phyloP scores from a whole-genome alignment of 2,113 vertebrate species.

The Pteruthius melanotis region DNA sequence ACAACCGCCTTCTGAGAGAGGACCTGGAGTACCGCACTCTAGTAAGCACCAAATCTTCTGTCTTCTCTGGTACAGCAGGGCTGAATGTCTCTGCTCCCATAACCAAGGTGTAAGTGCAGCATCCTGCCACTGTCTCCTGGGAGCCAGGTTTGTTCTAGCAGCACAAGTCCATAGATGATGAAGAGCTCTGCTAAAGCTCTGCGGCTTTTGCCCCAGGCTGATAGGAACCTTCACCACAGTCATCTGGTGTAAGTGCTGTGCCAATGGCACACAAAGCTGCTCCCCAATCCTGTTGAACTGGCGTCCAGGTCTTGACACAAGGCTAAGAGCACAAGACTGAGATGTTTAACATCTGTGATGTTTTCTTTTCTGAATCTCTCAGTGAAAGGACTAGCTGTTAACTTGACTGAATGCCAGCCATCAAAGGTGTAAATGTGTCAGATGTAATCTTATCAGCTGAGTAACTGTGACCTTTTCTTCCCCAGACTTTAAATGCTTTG shows the following conservation, averaged over 20 bases:
- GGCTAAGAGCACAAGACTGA: background rate
- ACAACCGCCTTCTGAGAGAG: slow-evolving; percentile 93
- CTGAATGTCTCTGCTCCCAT: background rate
- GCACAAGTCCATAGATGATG: accelerated
- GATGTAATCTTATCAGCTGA: background rate
- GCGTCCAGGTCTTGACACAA: background rate
- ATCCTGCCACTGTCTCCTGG: background rate
- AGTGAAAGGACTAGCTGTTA: background rate
- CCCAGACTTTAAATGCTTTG: slow-evolving; percentile 87
- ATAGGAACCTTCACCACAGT: background rate
- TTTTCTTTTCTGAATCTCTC: background rate
- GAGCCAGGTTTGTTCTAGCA: background rate
- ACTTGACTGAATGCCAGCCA: background rate
- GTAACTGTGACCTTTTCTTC: background rate
- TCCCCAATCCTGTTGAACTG: background rate
- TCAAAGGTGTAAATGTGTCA: background rate
- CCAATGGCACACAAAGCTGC: background rate
- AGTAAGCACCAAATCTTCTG: slow-evolving; percentile 70
- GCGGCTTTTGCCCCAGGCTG: background rate
- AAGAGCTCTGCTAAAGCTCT: background rate
- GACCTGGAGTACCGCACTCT: slow-evolving; percentile 94
- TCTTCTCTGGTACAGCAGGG: background rate
- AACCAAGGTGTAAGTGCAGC: background rate
- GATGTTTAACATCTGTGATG: background rate
- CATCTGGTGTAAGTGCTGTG: background rate